Evolutionary conservation across 1,140 invertebrate genomes (phyloP), one percentile per base, ranked within the genome.

Genomic region (Orius laevigatus): DNA sequence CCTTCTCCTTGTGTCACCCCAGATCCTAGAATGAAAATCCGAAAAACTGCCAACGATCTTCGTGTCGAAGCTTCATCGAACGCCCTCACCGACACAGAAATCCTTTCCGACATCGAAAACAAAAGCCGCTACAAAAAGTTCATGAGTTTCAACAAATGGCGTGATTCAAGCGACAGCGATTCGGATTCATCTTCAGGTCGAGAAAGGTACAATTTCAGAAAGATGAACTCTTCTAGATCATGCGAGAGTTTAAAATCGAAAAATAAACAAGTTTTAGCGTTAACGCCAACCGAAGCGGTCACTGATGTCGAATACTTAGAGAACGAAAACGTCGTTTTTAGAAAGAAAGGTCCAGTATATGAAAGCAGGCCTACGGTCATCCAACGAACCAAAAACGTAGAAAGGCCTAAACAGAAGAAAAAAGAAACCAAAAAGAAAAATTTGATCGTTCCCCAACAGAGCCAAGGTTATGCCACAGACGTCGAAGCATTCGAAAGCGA

Each of bases 31-130:
- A 2, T 40, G n/a, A 46, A 20, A 8, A 10, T 20, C 3, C 10
- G 12, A 33, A 45, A 45, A 20, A 45, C 11, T 5, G 3, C 25
- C 3, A 25, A 25, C 3, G 25, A 25, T 25, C 25, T 25, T 25
- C 25, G 8, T 25, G 25, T 25, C 25, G 25, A 25, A 25, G 25
- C 25, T 25, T 8, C 3, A 25, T 25, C 25, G 25, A 50, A 52
- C 48, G 57, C 59, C 36, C 31, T 58, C 9, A 63, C 60, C n/a
- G 60, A 63, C 42, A 51, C 55, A 9, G 61, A 64, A 59, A 51
- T 60, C 15, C 33, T 63, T 34, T 31, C 32, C 18, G 32, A 34
- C 25, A 46, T 19, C 25, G 35, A 8, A 14, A 33, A 42, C 19
- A 11, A 16, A 19, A 49, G 14, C 25, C 25, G 25, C 25, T 25